phyloP scores from a whole-genome alignment of 2,113 vertebrate genomes.

The Tragelaphus scriptus region DNA sequence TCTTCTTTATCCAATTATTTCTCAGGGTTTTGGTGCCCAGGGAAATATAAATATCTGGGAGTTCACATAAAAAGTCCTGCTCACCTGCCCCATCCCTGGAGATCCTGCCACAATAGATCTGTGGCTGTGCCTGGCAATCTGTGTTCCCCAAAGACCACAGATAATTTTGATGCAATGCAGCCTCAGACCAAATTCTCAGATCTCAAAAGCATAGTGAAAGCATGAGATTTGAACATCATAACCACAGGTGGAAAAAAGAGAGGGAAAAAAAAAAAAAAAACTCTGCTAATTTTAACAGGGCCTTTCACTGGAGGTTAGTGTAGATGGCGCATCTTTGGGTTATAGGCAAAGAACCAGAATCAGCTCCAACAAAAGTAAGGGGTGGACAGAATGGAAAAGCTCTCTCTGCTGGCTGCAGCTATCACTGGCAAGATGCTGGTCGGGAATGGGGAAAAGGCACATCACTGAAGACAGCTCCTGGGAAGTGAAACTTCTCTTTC shows the following conservation, averaged over 20 bases:
- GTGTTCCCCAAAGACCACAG: neutral
- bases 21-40: neutral
- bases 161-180: neutral
- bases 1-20: neutral
- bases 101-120: neutral
- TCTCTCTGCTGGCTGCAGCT: neutral
- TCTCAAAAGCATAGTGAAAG: neutral
- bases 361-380: neutral
- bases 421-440: neutral
- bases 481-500: neutral
- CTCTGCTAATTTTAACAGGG: neutral
- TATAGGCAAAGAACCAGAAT: neutral
- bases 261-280: neutral
- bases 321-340: rapidly evolving
- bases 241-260: neutral
- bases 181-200: neutral
- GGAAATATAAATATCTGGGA: neutral
- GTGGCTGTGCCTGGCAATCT: neutral
- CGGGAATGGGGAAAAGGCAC: rapidly evolving
- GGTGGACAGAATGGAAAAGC: neutral
- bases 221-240: neutral
- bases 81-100: neutral
- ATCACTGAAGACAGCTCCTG: neutral
- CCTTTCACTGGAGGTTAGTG: neutral
- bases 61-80: neutral